These are phyloP conservation scores for Momotus momota DNA, from an alignment of 2,797 vertebrate species.

Conservation along the genomic window DNA sequence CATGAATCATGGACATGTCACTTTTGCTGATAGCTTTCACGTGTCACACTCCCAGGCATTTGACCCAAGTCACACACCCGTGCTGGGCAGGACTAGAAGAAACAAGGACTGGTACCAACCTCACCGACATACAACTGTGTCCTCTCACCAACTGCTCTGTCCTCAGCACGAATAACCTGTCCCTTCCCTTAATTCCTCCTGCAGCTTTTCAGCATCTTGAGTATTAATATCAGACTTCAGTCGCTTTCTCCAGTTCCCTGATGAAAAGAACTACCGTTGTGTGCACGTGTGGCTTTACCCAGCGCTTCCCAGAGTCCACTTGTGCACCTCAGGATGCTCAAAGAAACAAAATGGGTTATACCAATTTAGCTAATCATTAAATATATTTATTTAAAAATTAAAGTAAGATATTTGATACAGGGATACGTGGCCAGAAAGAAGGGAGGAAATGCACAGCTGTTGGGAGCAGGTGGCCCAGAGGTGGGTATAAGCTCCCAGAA, in stretches of 20 bases:
- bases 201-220: not conserved
- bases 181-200: not conserved
- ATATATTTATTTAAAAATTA: not conserved
- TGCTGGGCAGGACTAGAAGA: fast-evolving
- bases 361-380: not conserved
- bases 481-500: not conserved
- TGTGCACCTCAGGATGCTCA: not conserved
- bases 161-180: not conserved
- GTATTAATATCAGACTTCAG: not conserved
- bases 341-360: not conserved
- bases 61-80: too few relatives aligned
- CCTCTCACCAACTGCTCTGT: not conserved
- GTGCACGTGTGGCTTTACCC: not conserved
- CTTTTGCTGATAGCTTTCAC: not conserved
- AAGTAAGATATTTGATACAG: not conserved
- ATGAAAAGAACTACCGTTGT: not conserved
- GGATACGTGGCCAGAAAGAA: not conserved
- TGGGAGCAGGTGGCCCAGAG: not conserved
- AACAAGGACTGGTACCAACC: fast-evolving
- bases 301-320: not conserved
- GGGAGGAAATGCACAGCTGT: not conserved
- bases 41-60: not conserved
- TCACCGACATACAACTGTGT: too few relatives aligned
- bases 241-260: not conserved
- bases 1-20: fast-evolving